Conservation (phyloP, 2,113 vertebrate species). For the Ivindomyrus marchei region DNA sequence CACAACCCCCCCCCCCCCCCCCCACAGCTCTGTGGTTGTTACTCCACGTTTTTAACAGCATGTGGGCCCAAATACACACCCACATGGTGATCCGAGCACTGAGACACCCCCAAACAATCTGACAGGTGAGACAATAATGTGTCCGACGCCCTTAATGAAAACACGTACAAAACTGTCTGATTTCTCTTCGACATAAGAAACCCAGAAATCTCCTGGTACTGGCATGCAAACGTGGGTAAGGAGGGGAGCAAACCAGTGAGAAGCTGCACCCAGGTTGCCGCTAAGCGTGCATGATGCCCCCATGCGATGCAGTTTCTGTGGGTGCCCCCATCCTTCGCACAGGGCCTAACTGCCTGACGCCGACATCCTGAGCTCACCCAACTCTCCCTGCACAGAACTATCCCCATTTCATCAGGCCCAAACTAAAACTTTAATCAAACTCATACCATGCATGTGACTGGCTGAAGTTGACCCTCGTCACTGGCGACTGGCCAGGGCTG, state of each 20-base stretch:
- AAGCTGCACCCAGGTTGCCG: not conserved
- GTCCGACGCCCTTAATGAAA: not conserved
- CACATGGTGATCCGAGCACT: not conserved
- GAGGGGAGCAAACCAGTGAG: not conserved
- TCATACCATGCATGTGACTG: not conserved
- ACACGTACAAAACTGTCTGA: not conserved
- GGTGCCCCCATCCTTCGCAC: no score
- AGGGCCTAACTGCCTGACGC: not conserved
- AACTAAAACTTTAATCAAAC: not conserved
- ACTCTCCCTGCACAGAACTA: not conserved
- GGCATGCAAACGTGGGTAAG: not conserved
- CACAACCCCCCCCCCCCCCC: not conserved
- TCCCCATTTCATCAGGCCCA: not conserved
- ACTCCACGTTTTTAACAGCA: not conserved
- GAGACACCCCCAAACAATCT: not conserved
- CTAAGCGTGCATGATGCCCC: not conserved
- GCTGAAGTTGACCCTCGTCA: not conserved
- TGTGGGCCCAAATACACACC: not conserved
- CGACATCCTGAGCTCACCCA: not conserved
- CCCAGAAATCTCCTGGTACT: not conserved
- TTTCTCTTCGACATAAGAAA: not conserved
- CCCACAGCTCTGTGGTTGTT: not conserved
- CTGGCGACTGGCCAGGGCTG: not conserved
- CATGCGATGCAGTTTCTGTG: not conserved
- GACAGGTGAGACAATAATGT: not conserved